A percentile compares a stretch with the other conserved stretches of the same genome.
These are phyloP conservation scores for Bergia puertoricense DNA, from an alignment of 92 coral and sea anemone species.

Conservation along the genomic window DNA sequence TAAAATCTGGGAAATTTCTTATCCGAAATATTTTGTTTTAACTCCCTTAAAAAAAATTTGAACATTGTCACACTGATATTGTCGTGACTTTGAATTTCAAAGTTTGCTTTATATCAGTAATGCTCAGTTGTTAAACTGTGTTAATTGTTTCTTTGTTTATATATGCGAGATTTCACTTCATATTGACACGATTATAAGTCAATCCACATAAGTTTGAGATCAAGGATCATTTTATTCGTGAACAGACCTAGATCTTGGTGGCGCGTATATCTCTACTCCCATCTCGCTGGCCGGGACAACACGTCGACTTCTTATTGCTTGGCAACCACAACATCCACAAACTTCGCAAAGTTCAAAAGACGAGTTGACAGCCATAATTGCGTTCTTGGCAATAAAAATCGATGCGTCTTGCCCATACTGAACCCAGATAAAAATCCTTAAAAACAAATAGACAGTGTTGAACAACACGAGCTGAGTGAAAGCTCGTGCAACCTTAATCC, in stretches of 20 bases:
- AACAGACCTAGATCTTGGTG: conserved; percentile 9
- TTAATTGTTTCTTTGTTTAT: neutral
- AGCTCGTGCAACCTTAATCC: conserved; percentile 29
- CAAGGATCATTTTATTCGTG: neutral
- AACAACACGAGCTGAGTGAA: conserved; percentile 36
- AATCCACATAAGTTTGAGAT: neutral
- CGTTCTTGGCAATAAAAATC: conserved; percentile 39
- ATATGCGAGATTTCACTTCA: neutral
- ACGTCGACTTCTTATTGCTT: conserved; percentile 25
- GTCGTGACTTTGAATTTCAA: neutral
- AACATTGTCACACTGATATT: too few species aligned
- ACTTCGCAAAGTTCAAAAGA: conserved; percentile 42
- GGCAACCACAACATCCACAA: conserved; percentile 38
- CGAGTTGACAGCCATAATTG: conserved; percentile 41
- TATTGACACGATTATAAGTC: too few species aligned
- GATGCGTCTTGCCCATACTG: conserved; percentile 32
- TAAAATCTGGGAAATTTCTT: too few species aligned
- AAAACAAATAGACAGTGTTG: conserved; percentile 24
- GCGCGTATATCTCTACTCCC: conserved; percentile 36
- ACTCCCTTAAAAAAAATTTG: too few species aligned
- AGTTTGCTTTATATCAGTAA: neutral
- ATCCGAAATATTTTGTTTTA: too few species aligned
- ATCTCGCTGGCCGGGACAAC: conserved; percentile 37
- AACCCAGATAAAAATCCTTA: conserved; percentile 14
- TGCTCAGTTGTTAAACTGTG: neutral